Base-by-base conservation (phyloP, 2,113 vertebrate species). In the Petrocephalus microphthalmus region DNA sequence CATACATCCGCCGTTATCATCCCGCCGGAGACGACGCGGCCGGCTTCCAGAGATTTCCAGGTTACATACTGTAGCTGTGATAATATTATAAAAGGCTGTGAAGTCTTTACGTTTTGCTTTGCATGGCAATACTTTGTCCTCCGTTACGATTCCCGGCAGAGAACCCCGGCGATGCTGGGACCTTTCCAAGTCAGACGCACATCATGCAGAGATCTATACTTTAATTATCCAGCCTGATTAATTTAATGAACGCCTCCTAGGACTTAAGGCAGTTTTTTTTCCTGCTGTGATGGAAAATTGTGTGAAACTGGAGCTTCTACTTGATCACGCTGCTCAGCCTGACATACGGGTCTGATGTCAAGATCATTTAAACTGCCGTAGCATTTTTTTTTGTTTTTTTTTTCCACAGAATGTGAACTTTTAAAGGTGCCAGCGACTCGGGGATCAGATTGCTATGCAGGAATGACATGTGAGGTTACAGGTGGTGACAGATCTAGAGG, bases 391-490 rank as follows among this genome's bases (percentile, higher is more conserved):
- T 29, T 7, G 33, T 71, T 2, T 10, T 6, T 19, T 37, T 45
- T n/a, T 84, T 84, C 20, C 82, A n/a, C 15, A 7, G 82, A 22
- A 51, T 8, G 45, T 25, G n/a, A 25, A 42, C 22, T 13, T 49
- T 84, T 51, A 84, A 49, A 25, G 45, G 45, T 51, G 82, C 82
- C 10, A 15, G 45, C 49, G 42, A 42, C 47, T 84, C 22, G 8
- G 20, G 45, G 81, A 51, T 51, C 49, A 15, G 82, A 84, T 84
- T 84, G 47, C 82, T 29, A 84, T n/a, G n/a, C 82, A 84, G 82
- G 82, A 49, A 51, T 25, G 82, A 49, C 49, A 51, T 15, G n/a
- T 51, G 22, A n/a, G 37, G 42, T 47, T 51, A 45, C 81, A 22
- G 7, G 19, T 20, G 20, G 47, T 51, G 82, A 51, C 45, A 84